phyloP scores from a whole-genome alignment of 2,113 vertebrate species.

The Zeus faber region DNA sequence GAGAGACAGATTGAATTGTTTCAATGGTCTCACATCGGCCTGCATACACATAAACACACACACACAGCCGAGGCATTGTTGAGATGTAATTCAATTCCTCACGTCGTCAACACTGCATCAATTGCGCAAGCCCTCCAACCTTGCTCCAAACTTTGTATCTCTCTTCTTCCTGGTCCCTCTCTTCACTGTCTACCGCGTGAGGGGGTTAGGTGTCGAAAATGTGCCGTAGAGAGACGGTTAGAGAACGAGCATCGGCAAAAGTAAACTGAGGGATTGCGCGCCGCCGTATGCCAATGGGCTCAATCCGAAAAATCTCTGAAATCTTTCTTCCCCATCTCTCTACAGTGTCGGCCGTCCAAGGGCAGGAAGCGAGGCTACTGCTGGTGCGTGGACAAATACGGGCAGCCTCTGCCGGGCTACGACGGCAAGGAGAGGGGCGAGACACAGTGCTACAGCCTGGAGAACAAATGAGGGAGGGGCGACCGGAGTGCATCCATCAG shows the following conservation, averaged over 20 bases:
- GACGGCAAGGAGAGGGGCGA: slow-evolving; percentile 79
- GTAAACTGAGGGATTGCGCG: neutral
- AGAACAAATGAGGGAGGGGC: slow-evolving; percentile 80
- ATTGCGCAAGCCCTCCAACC: slow-evolving; percentile 21
- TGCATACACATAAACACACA: neutral
- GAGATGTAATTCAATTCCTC: slow-evolving; percentile 32
- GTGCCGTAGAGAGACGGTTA: neutral
- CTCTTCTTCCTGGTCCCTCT: neutral
- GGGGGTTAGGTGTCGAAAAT: no score
- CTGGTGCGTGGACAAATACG: slow-evolving; percentile 97
- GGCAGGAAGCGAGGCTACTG: slow-evolving; percentile 91
- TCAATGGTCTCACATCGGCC: no score
- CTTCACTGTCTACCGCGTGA: no score
- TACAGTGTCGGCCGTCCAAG: slow-evolving; percentile 92
- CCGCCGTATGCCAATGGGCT: neutral
- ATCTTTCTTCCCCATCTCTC: slow-evolving; percentile 26
- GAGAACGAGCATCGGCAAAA: neutral
- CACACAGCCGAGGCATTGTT: slow-evolving; percentile 23
- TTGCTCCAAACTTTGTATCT: neutral
- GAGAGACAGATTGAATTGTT: neutral
- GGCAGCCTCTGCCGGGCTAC: slow-evolving; percentile 83
- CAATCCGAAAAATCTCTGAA: neutral
- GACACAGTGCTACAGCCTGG: slow-evolving; percentile 83
- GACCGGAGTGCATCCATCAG: slow-evolving; percentile 23
- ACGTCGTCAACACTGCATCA: slow-evolving; percentile 36